Conservation (phyloP, 1,140 invertebrate species). For the Drosophila insularis region DNA sequence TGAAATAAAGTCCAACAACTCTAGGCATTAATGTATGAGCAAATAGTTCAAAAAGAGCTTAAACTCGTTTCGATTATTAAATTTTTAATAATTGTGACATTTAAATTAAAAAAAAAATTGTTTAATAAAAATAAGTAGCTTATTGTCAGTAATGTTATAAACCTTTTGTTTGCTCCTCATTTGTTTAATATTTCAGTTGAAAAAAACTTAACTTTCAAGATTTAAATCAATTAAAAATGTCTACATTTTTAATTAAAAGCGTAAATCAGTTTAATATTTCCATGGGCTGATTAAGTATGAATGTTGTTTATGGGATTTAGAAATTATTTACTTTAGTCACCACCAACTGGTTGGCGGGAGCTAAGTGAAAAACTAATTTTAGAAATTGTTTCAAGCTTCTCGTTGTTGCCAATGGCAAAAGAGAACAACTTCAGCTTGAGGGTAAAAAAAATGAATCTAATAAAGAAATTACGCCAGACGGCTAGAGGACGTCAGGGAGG, state of each 20-base stretch:
- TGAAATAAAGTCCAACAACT: neutral
- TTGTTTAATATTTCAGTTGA: too few relatives aligned
- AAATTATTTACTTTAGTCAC: neutral
- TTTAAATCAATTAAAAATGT: neutral
- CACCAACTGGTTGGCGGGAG: neutral
- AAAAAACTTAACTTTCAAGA: too few relatives aligned
- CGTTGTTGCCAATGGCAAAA: constrained; percentile 28
- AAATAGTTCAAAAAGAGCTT: too few relatives aligned
- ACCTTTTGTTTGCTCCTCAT: too few relatives aligned
- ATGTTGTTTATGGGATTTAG: neutral
- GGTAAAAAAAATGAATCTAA: constrained; percentile 64
- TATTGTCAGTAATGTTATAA: too few relatives aligned
- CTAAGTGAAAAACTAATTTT: constrained; percentile 55
- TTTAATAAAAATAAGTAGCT: too few relatives aligned
- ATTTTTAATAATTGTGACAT: too few relatives aligned
- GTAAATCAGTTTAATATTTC: neutral
- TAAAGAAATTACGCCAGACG: constrained; percentile 78
- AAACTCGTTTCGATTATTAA: too few relatives aligned
- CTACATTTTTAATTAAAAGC: neutral
- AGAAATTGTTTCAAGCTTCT: constrained; percentile 74
- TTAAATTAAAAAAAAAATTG: too few relatives aligned
- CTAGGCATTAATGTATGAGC: too few relatives aligned
- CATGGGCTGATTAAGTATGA: neutral
- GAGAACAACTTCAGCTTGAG: constrained; percentile 37
- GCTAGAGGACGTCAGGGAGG: constrained; percentile 14